These are phyloP conservation scores for Pissodes strobi DNA, from an alignment of 1,140 invertebrate species.

Conservation along the genomic window DNA sequence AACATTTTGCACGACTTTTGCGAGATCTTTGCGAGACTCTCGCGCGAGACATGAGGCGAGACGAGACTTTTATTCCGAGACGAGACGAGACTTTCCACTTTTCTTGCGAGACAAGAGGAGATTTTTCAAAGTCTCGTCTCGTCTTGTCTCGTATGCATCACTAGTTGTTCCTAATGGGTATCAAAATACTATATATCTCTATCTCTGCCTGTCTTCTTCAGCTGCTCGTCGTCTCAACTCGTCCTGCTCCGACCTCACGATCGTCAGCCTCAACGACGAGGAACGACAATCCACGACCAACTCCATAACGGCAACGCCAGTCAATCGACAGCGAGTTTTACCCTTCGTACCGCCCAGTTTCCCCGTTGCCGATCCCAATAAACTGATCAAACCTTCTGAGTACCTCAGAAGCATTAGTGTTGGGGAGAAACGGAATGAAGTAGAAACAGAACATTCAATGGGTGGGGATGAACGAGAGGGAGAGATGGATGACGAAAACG, in stretches of 20 bases:
- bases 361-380: conserved; percentile 71
- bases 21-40: too few relatives aligned
- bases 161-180: too few relatives aligned
- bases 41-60: too few relatives aligned
- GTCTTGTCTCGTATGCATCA: too few relatives aligned
- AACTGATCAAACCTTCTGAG: conserved; percentile 88
- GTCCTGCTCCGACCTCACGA: conserved; percentile 54
- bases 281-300: conserved; percentile 53
- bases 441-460: not conserved
- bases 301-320: conserved; percentile 59
- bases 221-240: conserved; percentile 51
- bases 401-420: conserved; percentile 81
- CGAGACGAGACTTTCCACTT: too few relatives aligned
- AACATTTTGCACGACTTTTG: too few relatives aligned
- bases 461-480: not conserved
- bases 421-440: conserved; percentile 4
- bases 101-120: too few relatives aligned
- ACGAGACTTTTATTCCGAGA: too few relatives aligned
- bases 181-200: too few relatives aligned
- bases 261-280: conserved; percentile 51
- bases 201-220: too few relatives aligned
- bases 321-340: conserved; percentile 80
- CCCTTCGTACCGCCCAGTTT: conserved; percentile 90
- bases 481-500: conserved; percentile 13
- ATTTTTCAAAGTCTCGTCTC: too few relatives aligned